Percentiles rank a stretch among this genome's conserved stretches.
phyloP scores from a whole-genome alignment of 2,113 vertebrate species.

The Pitta sordida region DNA sequence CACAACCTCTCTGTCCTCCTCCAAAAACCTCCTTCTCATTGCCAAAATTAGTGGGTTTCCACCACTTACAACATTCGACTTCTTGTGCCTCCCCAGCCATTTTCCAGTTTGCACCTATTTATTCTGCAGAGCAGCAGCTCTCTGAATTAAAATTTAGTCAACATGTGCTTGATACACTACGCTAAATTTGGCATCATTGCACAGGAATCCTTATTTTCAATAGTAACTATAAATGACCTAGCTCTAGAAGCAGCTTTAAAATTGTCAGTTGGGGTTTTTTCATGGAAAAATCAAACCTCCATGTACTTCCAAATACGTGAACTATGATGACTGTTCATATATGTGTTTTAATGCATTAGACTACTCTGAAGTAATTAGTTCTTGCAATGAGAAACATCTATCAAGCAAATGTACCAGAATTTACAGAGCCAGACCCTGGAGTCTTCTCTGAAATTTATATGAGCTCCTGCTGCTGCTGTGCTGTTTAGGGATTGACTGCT shows the following conservation, averaged over 20 bases:
- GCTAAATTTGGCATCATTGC: background rate
- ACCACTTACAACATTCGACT: background rate
- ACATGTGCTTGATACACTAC: background rate
- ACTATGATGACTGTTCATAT: background rate
- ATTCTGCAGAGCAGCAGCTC: background rate
- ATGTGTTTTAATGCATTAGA: background rate
- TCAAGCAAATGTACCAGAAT: background rate
- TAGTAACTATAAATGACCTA: background rate
- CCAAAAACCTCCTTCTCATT: background rate
- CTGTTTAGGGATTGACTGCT: background rate
- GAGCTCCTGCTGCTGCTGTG: background rate
- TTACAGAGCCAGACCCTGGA: background rate
- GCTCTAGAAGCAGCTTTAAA: background rate
- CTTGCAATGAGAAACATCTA: background rate
- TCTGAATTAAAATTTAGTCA: background rate
- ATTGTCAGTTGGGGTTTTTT: background rate
- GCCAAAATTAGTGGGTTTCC: background rate
- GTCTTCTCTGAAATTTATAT: background rate
- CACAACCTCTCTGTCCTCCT: background rate
- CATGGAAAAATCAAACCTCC: background rate
- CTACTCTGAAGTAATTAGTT: background rate
- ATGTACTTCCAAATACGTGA: background rate
- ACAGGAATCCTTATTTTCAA: background rate
- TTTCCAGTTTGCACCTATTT: background rate
- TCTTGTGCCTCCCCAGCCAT: no score